Evolutionary conservation across 2,888 invertebrate genomes (phyloP).

Genomic region (Cryptosula pallasiana): DNA sequence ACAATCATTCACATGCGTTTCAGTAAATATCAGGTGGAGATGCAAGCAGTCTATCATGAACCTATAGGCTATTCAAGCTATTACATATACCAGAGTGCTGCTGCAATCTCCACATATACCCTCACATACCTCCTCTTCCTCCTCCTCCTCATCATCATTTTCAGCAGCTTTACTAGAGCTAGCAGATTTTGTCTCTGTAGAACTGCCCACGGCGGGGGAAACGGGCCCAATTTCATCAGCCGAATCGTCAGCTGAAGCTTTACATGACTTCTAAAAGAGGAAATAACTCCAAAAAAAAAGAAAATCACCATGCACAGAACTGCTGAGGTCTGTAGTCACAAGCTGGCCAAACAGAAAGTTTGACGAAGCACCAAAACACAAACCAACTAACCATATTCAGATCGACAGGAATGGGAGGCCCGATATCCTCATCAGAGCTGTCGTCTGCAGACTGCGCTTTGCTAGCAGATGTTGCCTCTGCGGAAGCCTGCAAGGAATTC

Average conservation of each 20-base stretch:
- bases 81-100: too few relatives aligned
- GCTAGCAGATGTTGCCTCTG: not conserved
- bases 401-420: constrained; percentile 27
- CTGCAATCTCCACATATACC: too few relatives aligned
- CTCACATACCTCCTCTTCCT: constrained; percentile 35
- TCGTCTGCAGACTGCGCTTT: not conserved
- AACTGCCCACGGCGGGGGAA: too few relatives aligned
- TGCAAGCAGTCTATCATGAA: too few relatives aligned
- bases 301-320: too few relatives aligned
- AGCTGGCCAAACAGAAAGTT: too few relatives aligned
- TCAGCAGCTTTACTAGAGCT: constrained; percentile 23
- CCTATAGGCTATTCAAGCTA: too few relatives aligned
- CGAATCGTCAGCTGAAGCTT: constrained; percentile 42
- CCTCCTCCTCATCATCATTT: constrained; percentile 39
- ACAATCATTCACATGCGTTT: not conserved
- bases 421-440: constrained; percentile 25
- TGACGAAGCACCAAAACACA: not conserved
- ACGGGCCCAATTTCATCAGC: constrained; percentile 41
- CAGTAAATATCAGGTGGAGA: too few relatives aligned
- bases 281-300: not conserved
- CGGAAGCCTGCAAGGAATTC: not conserved
- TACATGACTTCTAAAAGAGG: not conserved
- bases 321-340: too few relatives aligned
- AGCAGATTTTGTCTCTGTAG: too few relatives aligned
- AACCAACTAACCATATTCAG: constrained; percentile 15